These are phyloP conservation scores for Sebastes melanostomus DNA, from an alignment of 2,797 vertebrate species.

Conservation along the genomic window DNA sequence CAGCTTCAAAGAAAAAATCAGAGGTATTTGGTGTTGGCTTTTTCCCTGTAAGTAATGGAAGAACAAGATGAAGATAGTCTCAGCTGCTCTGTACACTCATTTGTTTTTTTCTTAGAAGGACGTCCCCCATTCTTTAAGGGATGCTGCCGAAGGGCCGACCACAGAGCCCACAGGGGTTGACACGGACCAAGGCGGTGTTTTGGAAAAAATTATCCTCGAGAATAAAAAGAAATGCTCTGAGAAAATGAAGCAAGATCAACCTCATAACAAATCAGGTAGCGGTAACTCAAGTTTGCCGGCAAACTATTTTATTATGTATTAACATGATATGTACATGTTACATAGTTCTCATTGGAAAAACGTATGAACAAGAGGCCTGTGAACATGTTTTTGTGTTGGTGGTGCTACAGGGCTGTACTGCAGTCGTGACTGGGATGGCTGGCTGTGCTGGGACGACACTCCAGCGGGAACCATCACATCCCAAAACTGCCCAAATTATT, in stretches of 20 bases:
- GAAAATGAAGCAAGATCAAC: conserved; percentile 86
- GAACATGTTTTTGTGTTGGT: background rate
- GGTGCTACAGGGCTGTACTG: conserved; percentile 84
- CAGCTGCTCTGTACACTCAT: background rate
- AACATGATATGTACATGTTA: background rate
- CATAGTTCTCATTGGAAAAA: background rate
- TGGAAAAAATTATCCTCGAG: conserved; percentile 84
- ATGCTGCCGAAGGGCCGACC: conserved; percentile 75
- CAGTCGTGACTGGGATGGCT: conserved; percentile 93
- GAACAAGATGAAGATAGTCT: background rate
- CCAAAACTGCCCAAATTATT: conserved; percentile 90
- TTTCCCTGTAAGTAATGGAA: conserved; percentile 7
- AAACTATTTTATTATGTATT: background rate
- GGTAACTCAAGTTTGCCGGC: background rate
- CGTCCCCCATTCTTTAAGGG: conserved; percentile 66
- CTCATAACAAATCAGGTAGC: conserved; percentile 89
- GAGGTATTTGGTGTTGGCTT: conserved; percentile 79
- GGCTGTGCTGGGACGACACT: conserved; percentile 95
- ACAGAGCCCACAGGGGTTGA: conserved; percentile 68
- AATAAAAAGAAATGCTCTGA: conserved; percentile 89
- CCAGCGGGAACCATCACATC: conserved; percentile 81
- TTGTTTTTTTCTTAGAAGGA: conserved; percentile 64
- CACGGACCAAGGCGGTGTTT: conserved; percentile 38
- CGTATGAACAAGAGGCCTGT: background rate
- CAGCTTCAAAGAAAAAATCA: conserved; percentile 83